Evolutionary conservation across 2,888 invertebrate species (phyloP), one percentile per base, ranked within the genome.

Genomic region (Drosophila parthenogenetica): DNA sequence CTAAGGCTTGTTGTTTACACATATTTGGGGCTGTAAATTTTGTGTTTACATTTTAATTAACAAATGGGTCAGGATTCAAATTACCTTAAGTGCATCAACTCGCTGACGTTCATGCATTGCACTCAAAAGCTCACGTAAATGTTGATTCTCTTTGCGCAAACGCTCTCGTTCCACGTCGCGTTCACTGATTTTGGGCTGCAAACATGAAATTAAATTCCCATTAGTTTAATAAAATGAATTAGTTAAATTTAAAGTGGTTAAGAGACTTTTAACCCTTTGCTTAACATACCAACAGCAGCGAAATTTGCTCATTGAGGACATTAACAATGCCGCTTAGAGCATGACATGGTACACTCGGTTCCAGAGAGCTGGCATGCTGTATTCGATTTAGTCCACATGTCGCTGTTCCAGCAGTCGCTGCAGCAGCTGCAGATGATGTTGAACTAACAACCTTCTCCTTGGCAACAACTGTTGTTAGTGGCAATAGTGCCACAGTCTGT

Each of bases 91-190:
- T 81, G 87, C 89, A 90, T 91, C 90, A 91, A 91, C 92, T 92
- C 92, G 89, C 90, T 91, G 90, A 79, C 91, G 90, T 77, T 92
- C 92, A 89, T 94, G 94, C 90, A 94, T 93, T 78, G 94, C 94
- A 90, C 95, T 95, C 69, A 95, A 92, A 87, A 95, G 94, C 91
- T 96, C 96, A 81, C 95, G 93, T 73, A 95, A 94, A 89, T 94
- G 94, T 86, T 95, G 94, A 85, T 96, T 92, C 90, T 96, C 96
- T 79, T 94, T 94, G 40, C 96, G 93, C 85, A 96, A 92, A 81
- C 94, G 93, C 87, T 95, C 95, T 63, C 95, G 93, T 90, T 96
- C 96, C 87, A 95, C 95, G 90, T 96, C 96, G 81, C 95, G 93
- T 86, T 95, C 94, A 91, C 95, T 95, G 68, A 96, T 94, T 87